Evolutionary conservation across 37 sponge, comb jelly and placozoan species (phyloP), one percentile per base, ranked within the genome.

Genomic region (Geodia barretti): DNA sequence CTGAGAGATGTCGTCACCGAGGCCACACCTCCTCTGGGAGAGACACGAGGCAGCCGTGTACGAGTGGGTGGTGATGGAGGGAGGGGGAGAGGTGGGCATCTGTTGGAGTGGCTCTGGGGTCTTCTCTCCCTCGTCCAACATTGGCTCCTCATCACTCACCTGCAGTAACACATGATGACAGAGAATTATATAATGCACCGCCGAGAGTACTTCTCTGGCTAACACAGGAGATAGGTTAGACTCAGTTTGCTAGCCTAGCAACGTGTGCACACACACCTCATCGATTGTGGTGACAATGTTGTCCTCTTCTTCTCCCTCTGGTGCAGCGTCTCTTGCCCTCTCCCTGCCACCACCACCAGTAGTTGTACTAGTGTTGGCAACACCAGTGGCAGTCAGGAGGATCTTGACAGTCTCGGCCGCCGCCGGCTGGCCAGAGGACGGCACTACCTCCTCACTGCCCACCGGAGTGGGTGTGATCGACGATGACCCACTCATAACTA

Each of bases 221-320:
- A 68, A n/a, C n/a, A n/a, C n/a, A n/a, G n/a, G n/a, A n/a, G n/a
- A n/a, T n/a, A n/a, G n/a, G n/a, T n/a, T 19, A 20, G 19, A n/a
- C n/a, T n/a, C n/a, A n/a, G n/a, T n/a, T n/a, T n/a, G n/a, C n/a
- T n/a, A n/a, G n/a, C n/a, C n/a, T n/a, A n/a, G n/a, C n/a, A n/a
- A n/a, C n/a, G n/a, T n/a, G n/a, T n/a, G n/a, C n/a, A n/a, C 47
- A 74, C 72, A 40, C 34, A 82, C 82, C 68, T 83, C 84, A 36
- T 83, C 85, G 29, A 77, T 84, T 14, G 60, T 77, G 5, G 79
- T 86, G 41, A 79, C 79, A 71, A 84, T 66, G 11, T 42, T 60
- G 3, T 75, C 85, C 68, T 23, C 77, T 9, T 78, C 79, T 0
- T 83, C 83, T 8, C 64, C 84, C 31, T 83, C 84, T 17, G 23